Percentiles rank a stretch among this genome's conserved stretches.
Evolutionary conservation across 1,140 invertebrate species (phyloP).

Genomic region (Pseudomyrmex dendroicus): DNA sequence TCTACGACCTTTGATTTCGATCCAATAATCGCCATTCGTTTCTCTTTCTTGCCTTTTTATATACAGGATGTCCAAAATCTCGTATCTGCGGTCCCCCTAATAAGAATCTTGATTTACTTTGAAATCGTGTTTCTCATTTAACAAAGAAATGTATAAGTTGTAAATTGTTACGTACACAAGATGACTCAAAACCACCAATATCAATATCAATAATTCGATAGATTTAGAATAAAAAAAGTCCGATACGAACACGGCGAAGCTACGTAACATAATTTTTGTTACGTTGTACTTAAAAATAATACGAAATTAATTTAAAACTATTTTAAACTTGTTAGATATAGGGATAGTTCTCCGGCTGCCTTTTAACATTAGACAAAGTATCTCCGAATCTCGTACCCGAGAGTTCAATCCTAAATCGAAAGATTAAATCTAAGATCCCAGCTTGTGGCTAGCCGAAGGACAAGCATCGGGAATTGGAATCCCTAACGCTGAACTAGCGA

Average conservation of each 20-base stretch:
- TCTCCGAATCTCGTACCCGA: not conserved
- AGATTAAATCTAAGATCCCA: constrained; percentile 51
- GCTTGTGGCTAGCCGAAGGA: constrained; percentile 42
- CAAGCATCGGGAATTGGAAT: constrained; percentile 60
- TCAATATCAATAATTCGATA: too few species aligned
- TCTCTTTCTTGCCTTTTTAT: constrained; percentile 49
- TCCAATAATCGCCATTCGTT: not conserved
- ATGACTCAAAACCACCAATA: too few species aligned
- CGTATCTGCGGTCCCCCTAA: too few species aligned
- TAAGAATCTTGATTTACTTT: not conserved
- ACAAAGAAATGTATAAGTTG: too few species aligned
- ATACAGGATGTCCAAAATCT: not conserved
- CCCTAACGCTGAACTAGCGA: constrained; percentile 61
- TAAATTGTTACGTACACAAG: too few species aligned
- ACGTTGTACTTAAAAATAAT: too few species aligned
- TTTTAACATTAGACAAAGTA: constrained; percentile 7
- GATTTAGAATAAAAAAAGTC: too few species aligned
- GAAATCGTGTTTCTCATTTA: not conserved
- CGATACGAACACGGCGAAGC: too few species aligned
- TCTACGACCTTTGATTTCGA: constrained; percentile 22
- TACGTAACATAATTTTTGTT: too few species aligned
- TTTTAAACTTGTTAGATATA: not conserved
- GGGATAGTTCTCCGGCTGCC: not conserved
- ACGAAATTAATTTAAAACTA: constrained; percentile 10
- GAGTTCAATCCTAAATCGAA: constrained; percentile 27